Conservation (phyloP, 2,113 vertebrate genomes). For the Microtus richardsoni region DNA sequence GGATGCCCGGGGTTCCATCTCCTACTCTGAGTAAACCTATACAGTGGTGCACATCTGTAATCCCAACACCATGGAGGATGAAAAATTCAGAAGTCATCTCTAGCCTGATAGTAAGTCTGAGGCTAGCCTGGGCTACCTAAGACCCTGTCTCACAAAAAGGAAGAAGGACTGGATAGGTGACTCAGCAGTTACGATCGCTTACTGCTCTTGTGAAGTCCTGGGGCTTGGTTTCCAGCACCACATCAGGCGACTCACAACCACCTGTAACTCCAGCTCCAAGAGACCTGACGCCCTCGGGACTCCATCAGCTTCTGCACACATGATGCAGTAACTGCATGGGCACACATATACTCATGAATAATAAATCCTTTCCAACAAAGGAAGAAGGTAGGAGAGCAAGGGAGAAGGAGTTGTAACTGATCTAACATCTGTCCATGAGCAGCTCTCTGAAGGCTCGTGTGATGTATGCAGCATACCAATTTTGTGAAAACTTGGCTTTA, state of each 20-base stretch:
- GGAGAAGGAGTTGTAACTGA: neutral
- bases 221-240: neutral
- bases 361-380: neutral
- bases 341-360: neutral
- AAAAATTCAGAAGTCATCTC: neutral
- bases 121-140: neutral
- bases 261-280: neutral
- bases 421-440: neutral
- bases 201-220: neutral
- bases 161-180: neutral
- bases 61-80: neutral
- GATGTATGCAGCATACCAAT: neutral
- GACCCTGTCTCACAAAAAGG: too few relatives aligned
- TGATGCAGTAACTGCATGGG: neutral
- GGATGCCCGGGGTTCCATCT: neutral
- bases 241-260: neutral
- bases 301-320: neutral
- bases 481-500: conserved; percentile 10
- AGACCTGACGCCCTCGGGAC: neutral
- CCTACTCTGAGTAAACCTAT: neutral
- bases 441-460: neutral
- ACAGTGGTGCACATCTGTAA: neutral
- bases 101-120: neutral
- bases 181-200: neutral
- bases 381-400: neutral